A percentile compares a stretch with the other conserved stretches of the same genome.
Conservation (phyloP, 2,797 vertebrate genomes). For the Spondyliosoma cantharus region DNA sequence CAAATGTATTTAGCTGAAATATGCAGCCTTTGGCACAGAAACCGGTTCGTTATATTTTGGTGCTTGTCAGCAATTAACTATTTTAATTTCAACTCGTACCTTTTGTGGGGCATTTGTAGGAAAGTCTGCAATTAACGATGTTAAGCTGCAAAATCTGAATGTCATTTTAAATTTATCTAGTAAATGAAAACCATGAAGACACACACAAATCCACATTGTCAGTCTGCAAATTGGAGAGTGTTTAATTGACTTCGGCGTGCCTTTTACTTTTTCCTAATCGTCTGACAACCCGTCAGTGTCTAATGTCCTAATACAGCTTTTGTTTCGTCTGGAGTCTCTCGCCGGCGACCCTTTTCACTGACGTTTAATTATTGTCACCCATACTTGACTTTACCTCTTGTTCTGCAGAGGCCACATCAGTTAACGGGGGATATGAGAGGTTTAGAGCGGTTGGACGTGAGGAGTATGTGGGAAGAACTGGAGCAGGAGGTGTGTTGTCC, state of each 20-base stretch:
- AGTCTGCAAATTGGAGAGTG: slow-evolving; percentile 4
- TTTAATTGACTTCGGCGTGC: not conserved
- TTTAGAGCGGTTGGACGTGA: slow-evolving; percentile 24
- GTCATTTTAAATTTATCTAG: not conserved
- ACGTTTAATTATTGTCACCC: slow-evolving; percentile 48
- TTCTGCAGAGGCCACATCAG: slow-evolving; percentile 27
- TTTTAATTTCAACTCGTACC: slow-evolving; percentile 3
- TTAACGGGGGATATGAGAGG: slow-evolving; percentile 41
- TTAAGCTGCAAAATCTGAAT: too few relatives aligned
- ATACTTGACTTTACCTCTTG: slow-evolving; percentile 38
- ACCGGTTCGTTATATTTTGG: slow-evolving; percentile 8
- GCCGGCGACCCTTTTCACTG: slow-evolving; percentile 28
- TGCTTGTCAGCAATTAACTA: not conserved
- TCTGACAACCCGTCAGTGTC: slow-evolving; percentile 16
- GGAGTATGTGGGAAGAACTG: slow-evolving; percentile 10
- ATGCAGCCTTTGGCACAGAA: not conserved
- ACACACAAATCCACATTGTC: not conserved
- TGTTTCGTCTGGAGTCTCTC: slow-evolving; percentile 31
- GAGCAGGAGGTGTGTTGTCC: slow-evolving; percentile 16
- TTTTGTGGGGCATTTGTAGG: not conserved
- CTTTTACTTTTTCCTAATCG: slow-evolving; percentile 18
- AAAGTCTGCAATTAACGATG: too few relatives aligned
- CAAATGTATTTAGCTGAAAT: not conserved
- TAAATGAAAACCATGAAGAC: not conserved
- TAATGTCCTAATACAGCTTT: slow-evolving; percentile 45